Evolutionary conservation across 2,888 invertebrate species (phyloP).

Genomic region (Scaptomyza caliginosa): DNA sequence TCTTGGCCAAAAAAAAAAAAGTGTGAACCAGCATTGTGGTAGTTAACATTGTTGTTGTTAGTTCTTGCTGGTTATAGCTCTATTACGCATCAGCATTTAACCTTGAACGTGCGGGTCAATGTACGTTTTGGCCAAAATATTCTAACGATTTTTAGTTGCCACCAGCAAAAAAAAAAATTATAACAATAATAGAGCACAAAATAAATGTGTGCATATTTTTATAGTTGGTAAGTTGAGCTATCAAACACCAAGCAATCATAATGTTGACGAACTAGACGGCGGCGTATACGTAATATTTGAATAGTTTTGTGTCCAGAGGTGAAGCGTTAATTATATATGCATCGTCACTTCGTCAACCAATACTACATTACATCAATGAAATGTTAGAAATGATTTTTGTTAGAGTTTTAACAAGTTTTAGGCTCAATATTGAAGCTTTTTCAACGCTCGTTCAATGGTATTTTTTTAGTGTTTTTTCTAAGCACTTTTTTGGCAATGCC

Average conservation of each 20-base stretch:
- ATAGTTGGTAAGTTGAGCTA: constrained; percentile 9
- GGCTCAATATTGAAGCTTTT: neutral
- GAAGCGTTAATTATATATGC: neutral
- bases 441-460: constrained; percentile 25
- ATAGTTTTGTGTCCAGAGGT: neutral
- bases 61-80: constrained; percentile 38
- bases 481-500: constrained; percentile 37
- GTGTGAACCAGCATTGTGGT: constrained; percentile 61
- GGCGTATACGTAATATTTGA: constrained; percentile 53
- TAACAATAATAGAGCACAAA: constrained; percentile 41
- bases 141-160: constrained; percentile 67
- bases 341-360: constrained; percentile 4
- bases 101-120: constrained; percentile 80
- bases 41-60: constrained; percentile 22
- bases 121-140: constrained; percentile 81
- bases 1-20: constrained; percentile 59
- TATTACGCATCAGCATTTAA: constrained; percentile 80
- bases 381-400: no score
- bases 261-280: constrained; percentile 19
- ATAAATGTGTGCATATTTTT: constrained; percentile 34
- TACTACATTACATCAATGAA: constrained; percentile 3
- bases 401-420: neutral
- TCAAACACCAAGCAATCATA: neutral
- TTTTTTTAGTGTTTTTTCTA: constrained; percentile 19
- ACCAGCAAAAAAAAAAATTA: constrained; percentile 33